Evolutionary conservation across 1,140 invertebrate species (phyloP).

Genomic region (Calephelis nemesis): DNA sequence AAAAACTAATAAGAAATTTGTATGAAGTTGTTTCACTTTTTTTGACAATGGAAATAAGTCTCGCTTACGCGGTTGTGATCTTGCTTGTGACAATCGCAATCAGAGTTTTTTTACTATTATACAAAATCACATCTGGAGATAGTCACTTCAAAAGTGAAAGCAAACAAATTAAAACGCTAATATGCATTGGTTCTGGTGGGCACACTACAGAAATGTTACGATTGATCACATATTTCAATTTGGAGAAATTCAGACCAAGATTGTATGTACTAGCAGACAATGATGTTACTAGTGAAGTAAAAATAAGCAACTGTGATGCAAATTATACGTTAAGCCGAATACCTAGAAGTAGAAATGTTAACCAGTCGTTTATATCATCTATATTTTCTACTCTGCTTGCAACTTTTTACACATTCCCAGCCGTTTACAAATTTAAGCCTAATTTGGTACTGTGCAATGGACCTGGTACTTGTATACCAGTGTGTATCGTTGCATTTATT

Average conservation of each 20-base stretch:
- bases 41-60: slow-evolving; percentile 2
- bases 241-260: slow-evolving; percentile 82
- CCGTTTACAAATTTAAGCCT: slow-evolving; percentile 86
- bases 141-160: slow-evolving; percentile 32
- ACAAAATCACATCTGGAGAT: slow-evolving; percentile 44
- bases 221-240: slow-evolving; percentile 82
- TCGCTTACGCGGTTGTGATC: not conserved
- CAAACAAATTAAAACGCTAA: slow-evolving; percentile 53
- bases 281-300: slow-evolving; percentile 89
- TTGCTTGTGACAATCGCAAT: not conserved
- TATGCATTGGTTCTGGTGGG: slow-evolving; percentile 80
- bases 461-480: slow-evolving; percentile 95
- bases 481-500: slow-evolving; percentile 87
- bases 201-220: slow-evolving; percentile 95
- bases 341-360: slow-evolving; percentile 91
- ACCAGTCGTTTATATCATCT: slow-evolving; percentile 91
- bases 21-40: not conserved
- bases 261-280: slow-evolving; percentile 89
- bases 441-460: slow-evolving; percentile 95
- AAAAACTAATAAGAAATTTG: not conserved
- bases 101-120: slow-evolving; percentile 46
- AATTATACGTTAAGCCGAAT: slow-evolving; percentile 83
- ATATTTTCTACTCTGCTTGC: slow-evolving; percentile 89
- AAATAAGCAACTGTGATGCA: slow-evolving; percentile 71
- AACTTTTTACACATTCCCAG: slow-evolving; percentile 82